These are phyloP conservation scores for Mionectes olivaceus DNA, from an alignment of 2,797 vertebrate species.

Conservation along the genomic window DNA sequence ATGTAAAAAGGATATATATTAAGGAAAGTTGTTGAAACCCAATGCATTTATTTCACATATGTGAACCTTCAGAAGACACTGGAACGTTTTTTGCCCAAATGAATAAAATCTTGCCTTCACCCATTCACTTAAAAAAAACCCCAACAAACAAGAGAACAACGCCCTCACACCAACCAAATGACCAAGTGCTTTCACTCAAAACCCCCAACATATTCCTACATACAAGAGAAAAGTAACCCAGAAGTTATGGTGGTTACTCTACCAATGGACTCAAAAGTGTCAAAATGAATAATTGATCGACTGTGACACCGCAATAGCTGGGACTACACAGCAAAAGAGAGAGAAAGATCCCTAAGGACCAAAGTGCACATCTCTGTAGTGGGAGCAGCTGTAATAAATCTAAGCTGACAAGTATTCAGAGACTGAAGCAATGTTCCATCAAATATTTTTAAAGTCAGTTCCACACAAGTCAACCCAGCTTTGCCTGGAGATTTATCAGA, in stretches of 20 bases:
- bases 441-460: slow-evolving; percentile 85
- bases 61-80: neutral
- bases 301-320: slow-evolving; percentile 72
- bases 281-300: slow-evolving; percentile 72
- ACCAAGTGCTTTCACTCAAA: neutral
- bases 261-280: slow-evolving; percentile 12
- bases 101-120: neutral
- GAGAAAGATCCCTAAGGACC: slow-evolving; percentile 70
- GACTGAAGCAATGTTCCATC: slow-evolving; percentile 80
- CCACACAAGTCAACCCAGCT: slow-evolving; percentile 77
- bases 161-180: neutral
- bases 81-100: neutral
- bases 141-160: neutral
- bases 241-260: neutral
- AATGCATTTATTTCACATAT: neutral
- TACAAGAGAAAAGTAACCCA: neutral
- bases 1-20: neutral
- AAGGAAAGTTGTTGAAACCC: neutral
- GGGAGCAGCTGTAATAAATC: slow-evolving; percentile 76
- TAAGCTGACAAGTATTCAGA: slow-evolving; percentile 80
- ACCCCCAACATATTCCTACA: neutral
- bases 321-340: slow-evolving; percentile 66
- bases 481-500: slow-evolving; percentile 78
- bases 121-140: neutral
- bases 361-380: slow-evolving; percentile 63